Evolutionary conservation across 1,140 invertebrate species (phyloP).

Genomic region (Diploscapter pachys): DNA sequence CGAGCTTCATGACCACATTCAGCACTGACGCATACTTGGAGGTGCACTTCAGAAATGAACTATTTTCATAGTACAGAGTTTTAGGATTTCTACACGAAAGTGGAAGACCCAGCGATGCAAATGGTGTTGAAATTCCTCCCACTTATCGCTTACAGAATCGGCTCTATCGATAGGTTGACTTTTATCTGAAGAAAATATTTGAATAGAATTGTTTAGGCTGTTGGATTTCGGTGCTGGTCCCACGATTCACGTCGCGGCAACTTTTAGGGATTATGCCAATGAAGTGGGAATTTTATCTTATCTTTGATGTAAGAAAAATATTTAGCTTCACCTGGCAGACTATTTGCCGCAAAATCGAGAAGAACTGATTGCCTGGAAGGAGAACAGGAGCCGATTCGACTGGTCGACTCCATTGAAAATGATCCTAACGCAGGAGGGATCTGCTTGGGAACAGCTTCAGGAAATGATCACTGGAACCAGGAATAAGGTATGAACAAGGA

Average conservation of each 20-base stretch:
- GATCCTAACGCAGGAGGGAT: constrained; percentile 20
- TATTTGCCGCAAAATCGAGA: constrained; percentile 54
- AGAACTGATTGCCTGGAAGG: constrained; percentile 45
- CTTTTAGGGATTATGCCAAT: constrained; percentile 47
- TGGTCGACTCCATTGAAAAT: constrained; percentile 46
- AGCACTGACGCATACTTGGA: constrained; percentile 44
- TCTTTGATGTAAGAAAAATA: background rate
- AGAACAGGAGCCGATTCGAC: constrained; percentile 41
- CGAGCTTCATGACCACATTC: constrained; percentile 44
- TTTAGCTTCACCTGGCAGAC: constrained; percentile 53
- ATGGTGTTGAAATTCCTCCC: constrained; percentile 53
- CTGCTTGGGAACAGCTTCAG: constrained; percentile 8
- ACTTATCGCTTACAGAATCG: constrained; percentile 45
- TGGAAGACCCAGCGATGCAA: constrained; percentile 57
- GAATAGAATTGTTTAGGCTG: constrained; percentile 4
- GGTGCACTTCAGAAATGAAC: constrained; percentile 16
- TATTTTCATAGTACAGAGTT: constrained; percentile 18
- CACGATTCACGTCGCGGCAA: constrained; percentile 54
- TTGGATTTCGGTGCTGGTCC: constrained; percentile 55
- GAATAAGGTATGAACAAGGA: constrained; percentile 21
- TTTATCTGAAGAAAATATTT: too few relatives aligned
- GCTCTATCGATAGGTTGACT: constrained; percentile 18
- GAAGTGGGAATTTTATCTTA: constrained; percentile 36
- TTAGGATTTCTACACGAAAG: constrained; percentile 52
- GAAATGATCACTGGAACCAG: constrained; percentile 5